These are phyloP conservation scores for Syrrhaptes paradoxus DNA, from an alignment of 2,113 vertebrate genomes.

Conservation along the genomic window DNA sequence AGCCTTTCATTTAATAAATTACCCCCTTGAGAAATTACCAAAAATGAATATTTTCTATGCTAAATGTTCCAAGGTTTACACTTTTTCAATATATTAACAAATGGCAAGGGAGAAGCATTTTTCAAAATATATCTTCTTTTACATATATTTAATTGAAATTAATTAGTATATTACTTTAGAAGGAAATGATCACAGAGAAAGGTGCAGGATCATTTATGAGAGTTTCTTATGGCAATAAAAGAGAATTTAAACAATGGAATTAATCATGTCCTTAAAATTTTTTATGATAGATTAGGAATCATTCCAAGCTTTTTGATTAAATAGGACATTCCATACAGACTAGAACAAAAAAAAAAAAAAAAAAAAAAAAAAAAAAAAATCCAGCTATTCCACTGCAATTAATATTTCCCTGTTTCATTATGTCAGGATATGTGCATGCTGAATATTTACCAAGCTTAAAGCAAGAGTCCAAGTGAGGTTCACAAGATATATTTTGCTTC, in stretches of 20 bases:
- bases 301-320: conserved; percentile 73
- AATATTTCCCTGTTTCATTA: conserved; percentile 54
- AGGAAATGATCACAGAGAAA: conserved; percentile 73
- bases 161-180: conserved; percentile 81
- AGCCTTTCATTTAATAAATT: conserved; percentile 89
- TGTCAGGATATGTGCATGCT: background rate
- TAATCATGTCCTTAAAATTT: conserved; percentile 71
- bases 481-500: conserved; percentile 37
- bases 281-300: conserved; percentile 71
- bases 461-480: conserved; percentile 21
- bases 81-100: conserved; percentile 85
- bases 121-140: conserved; percentile 84
- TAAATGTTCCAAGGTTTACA: conserved; percentile 87
- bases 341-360: background rate
- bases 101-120: conserved; percentile 76
- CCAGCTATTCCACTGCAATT: background rate
- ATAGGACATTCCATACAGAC: conserved; percentile 45
- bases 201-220: conserved; percentile 75
- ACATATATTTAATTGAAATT: conserved; percentile 87
- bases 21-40: conserved; percentile 85
- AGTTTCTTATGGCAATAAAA: conserved; percentile 77
- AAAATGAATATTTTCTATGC: conserved; percentile 89
- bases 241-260: conserved; percentile 79
- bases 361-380: background rate
- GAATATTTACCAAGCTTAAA: conserved; percentile 62